Base-by-base conservation (phyloP, 2,797 vertebrate genomes). In the Pseudochirops corinnae region DNA sequence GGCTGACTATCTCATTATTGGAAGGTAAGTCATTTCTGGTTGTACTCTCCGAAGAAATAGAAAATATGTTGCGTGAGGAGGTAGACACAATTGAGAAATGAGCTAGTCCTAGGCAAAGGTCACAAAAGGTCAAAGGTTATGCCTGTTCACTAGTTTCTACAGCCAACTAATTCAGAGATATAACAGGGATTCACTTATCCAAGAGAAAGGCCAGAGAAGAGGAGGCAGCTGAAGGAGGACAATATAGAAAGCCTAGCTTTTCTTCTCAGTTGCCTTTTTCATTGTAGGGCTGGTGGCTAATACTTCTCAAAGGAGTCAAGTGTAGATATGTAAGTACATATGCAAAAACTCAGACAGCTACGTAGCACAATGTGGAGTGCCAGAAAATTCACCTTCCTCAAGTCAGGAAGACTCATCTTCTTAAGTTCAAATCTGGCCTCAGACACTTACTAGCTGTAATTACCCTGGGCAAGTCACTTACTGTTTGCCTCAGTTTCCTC, bases 11-110 rank as follows among this genome's bases (percentile, higher is more conserved):
- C 60, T 62, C 74, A 46, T 87, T 87, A 13, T 46, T 87, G 74
- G 94, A 97, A 96, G 92, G 93, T 31, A 94, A 96, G 93, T 50
- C 62, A 96, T 96, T 93, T 62, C 90, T 53, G 93, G 91, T 53
- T 92, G 96, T 67, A 90, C 24, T 5, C 24, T 56, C 93, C 93
- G 92, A 95, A 96, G 91, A 94, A 94, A 92, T 62, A 93, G 95
- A 97, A 95, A 92, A 92, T 74, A 91, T 93, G 95, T 90, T 95
- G 94, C 93, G 82, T 93, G 13, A 92, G 97, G 95, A 96, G 95
- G 95, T 87, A 95, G 96, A 95, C 39, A 96, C 90, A 97, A 97
- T 31, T 95, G 0, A 31, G 95, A 91, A 91, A 92, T 56, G 50
- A 55, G 5, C 18, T 33, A 53, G 52, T n/a, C 52, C 28, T 33